Conservation (phyloP, 2,113 vertebrate genomes). For the Chaetura pelagica region DNA sequence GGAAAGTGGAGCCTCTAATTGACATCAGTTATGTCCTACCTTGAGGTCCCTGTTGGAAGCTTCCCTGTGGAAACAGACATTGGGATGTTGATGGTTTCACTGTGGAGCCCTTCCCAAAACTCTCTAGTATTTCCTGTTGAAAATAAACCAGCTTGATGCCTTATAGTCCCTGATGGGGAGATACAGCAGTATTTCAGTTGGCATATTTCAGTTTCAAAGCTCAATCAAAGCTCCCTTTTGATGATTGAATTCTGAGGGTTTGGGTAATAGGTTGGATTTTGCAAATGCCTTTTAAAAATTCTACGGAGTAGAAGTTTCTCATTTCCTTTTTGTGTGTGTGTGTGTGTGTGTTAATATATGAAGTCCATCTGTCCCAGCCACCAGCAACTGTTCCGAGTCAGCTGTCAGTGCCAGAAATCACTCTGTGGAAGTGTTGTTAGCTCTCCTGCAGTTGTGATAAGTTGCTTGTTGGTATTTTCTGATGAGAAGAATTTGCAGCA, state of each 20-base stretch:
- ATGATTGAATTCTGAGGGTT: not conserved
- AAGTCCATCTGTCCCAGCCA: constrained; percentile 65
- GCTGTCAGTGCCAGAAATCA: constrained; percentile 66
- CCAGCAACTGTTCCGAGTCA: constrained; percentile 56
- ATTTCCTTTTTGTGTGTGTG: not conserved
- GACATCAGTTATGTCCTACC: not conserved
- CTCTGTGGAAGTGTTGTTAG: constrained; percentile 7
- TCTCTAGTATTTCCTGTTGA: not conserved
- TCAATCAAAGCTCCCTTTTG: not conserved
- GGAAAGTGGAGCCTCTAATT: not conserved
- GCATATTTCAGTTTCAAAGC: not conserved
- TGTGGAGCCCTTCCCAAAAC: not conserved
- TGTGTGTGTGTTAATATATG: not conserved
- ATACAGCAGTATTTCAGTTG: accelerated
- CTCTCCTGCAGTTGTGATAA: not conserved
- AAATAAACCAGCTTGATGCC: not conserved
- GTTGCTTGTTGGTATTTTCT: constrained; percentile 11
- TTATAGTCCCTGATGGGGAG: not conserved
- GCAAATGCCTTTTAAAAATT: not conserved
- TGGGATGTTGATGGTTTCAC: not conserved
- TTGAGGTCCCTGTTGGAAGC: not conserved
- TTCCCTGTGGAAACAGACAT: not conserved
- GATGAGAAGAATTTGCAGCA: constrained; percentile 25
- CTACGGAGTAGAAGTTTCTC: not conserved
- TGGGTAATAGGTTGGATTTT: not conserved